phyloP scores from a whole-genome alignment of 2,888 invertebrate genomes.

The Megaustenia siamemsis region DNA sequence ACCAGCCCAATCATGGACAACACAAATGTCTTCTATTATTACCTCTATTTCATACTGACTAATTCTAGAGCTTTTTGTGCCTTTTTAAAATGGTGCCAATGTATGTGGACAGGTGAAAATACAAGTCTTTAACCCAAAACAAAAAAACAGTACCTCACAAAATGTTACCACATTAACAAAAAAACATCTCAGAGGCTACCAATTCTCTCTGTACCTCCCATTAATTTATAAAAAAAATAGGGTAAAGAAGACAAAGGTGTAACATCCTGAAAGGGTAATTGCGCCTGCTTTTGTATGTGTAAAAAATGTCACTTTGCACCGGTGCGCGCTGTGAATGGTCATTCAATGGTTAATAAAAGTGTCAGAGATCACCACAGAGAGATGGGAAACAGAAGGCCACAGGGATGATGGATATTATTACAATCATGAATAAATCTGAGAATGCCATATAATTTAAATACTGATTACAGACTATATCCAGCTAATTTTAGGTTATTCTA shows the following conservation, averaged over 20 bases:
- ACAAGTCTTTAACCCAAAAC: too few relatives aligned
- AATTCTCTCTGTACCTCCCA: too few relatives aligned
- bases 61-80: neutral
- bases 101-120: too few relatives aligned
- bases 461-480: neutral
- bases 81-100: neutral
- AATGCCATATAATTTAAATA: neutral
- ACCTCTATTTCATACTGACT: neutral
- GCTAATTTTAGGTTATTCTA: neutral
- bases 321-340: slow-evolving; percentile 52
- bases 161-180: too few relatives aligned
- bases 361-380: slow-evolving; percentile 40
- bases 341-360: slow-evolving; percentile 50
- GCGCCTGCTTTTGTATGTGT: slow-evolving; percentile 41
- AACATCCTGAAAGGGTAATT: slow-evolving; percentile 41
- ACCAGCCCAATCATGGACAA: slow-evolving; percentile 47
- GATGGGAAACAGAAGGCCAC: slow-evolving; percentile 33
- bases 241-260: slow-evolving; percentile 39
- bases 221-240: neutral
- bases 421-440: neutral
- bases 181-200: too few relatives aligned
- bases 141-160: too few relatives aligned
- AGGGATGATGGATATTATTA: slow-evolving; percentile 24
- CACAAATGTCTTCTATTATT: slow-evolving; percentile 36
- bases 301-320: slow-evolving; percentile 46